Evolutionary conservation across 2,797 vertebrate genomes (phyloP).

Genomic region (Lepilemur septentrionalis): DNA sequence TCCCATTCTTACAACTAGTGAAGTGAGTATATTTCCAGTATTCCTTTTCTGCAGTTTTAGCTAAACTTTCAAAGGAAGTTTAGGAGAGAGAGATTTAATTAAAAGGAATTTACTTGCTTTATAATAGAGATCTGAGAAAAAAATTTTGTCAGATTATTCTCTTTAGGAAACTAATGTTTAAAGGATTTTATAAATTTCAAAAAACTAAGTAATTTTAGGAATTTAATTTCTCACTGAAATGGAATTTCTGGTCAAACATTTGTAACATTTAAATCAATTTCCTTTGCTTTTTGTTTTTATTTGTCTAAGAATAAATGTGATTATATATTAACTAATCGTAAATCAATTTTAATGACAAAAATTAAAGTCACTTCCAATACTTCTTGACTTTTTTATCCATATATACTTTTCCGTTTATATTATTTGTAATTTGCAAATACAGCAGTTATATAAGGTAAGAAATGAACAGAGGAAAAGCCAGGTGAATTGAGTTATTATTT

Average conservation of each 20-base stretch:
- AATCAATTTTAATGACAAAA: not conserved
- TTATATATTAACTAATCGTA: not conserved
- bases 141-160: constrained; percentile 32
- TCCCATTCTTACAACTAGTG: not conserved
- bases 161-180: not conserved
- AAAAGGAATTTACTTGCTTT: constrained; percentile 21
- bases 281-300: not conserved
- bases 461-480: not conserved
- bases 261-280: not conserved
- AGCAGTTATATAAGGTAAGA: not conserved
- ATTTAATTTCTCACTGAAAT: constrained; percentile 34
- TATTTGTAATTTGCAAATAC: not conserved
- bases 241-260: not conserved
- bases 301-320: not conserved
- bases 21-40: not conserved
- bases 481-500: constrained; percentile 70
- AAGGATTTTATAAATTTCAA: not conserved
- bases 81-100: not conserved
- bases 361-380: not conserved
- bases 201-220: constrained; percentile 10
- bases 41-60: not conserved
- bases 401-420: not conserved
- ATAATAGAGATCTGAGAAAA: not conserved
- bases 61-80: constrained; percentile 19
- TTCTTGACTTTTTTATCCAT: not conserved